Base-by-base conservation (phyloP, 2,113 vertebrate species). In the Echinops telfairi region DNA sequence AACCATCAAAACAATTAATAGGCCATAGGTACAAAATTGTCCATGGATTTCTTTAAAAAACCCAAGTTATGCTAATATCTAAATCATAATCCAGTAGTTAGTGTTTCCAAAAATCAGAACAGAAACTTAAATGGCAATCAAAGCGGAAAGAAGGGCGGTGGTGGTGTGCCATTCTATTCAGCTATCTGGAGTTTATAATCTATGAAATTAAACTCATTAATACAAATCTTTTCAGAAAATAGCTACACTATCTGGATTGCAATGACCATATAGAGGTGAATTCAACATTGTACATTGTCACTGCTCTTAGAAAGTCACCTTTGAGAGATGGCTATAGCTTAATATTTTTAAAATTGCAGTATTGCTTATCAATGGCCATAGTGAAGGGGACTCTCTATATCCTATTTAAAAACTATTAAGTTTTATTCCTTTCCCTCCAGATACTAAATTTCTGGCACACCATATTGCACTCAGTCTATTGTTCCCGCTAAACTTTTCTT, bases 151-250 rank as follows among this genome's bases (percentile, higher is more conserved):
- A 0, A 16, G 31, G 14, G 9, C 9, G 31, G 31, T 57, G 27
- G 33, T 3, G 9, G 22, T 10, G 1, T 43, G 20, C 17, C 70
- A 7, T 36, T 78, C n/a, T 23, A 3, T 66, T 27, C 27, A 1
- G 16, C 64, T 88, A 27, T 29, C 81, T 82, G 22, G 20, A 77
- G 60, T 57, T 86, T 62, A 43, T 57, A n/a, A 81, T 81, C 38
- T 85, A 62, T 20, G 15, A 70, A 62, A 15, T 23, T 86, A 57
- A 89, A 76, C 43, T 82, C 68, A 91, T 86, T 53, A 71, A 17
- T 33, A 60, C 3, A 47, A 57, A 77, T 62, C 20, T 83, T 88
- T 62, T 88, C 66, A 82, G 68, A 53, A 81, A 85, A 29, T 9
- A 33, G 4, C 47, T 22, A 82, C 2, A 12, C 25, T 11, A 53